Evolutionary conservation across 2,113 vertebrate species (phyloP), one percentile per base, ranked within the genome.

Genomic region (Myocastor coypus): DNA sequence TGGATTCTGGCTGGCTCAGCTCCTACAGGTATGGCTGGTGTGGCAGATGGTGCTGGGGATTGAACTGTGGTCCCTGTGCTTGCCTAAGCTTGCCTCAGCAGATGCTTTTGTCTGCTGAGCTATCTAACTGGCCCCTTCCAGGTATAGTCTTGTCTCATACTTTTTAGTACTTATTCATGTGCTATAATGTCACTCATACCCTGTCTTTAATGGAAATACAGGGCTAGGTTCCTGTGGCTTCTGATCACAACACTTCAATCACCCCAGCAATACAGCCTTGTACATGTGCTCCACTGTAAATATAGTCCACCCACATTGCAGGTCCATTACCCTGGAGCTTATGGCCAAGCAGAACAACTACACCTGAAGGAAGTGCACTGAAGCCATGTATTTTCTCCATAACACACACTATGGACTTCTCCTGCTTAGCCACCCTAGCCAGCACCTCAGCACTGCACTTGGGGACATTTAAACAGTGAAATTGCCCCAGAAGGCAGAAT

Each of bases 151-250:
- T 3, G 20, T 10, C 57, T 86, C 5, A 0, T 75, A 14, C 37
- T 26, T 19, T 3, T 26, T 4, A 0, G 55, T 32, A 16, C 20
- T 50, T 17, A 5, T 8, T 61, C 10, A 13, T 13, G 8, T 24
- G 55, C 78, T 22, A 0, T 0, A 28, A 64, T 10, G 66, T 75
- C 32, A 28, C 46, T 1, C 3, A 37, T 16, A 34, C 7, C 2
- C 26, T 2, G 69, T 55, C 11, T 17, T 0, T 4, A 1, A 0
- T 0, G 28, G 32, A 34, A 40, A 3, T 5, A 0, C 5, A 50
- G 37, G 77, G 68, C 20, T 1, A 5, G n/a, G n/a, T 4, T 64
- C 80, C 78, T 4, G 8, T 0, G 40, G 61, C 83, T n/a, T 46
- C 19, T 7, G 87, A 68, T n/a, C 50, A 19, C 30, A 19, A 1